Conservation (phyloP, 1,140 invertebrate species). For the Lepidotrigona ventralis region DNA sequence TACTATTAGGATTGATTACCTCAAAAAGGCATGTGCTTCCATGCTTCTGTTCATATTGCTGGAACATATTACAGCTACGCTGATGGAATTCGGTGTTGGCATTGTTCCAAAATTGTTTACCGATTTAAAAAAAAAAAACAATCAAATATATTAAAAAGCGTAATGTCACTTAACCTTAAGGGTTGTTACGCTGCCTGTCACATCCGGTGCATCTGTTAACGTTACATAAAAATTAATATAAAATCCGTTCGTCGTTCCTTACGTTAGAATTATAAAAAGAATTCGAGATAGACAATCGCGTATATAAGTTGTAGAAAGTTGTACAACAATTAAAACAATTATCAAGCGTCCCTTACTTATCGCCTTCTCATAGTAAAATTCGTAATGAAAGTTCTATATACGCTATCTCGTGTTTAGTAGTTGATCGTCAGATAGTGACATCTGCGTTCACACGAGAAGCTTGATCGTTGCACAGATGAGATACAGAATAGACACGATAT, state of each 20-base stretch:
- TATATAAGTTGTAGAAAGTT: background rate
- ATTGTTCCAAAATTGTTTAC: conserved; percentile 60
- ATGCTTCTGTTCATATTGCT: conserved; percentile 99
- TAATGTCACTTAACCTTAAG: conserved; percentile 41
- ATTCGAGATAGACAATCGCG: background rate
- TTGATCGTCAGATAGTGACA: background rate
- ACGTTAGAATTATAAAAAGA: background rate
- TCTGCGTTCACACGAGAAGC: background rate
- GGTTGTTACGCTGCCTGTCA: conserved; percentile 44
- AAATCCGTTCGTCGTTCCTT: background rate
- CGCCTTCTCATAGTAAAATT: conserved; percentile 21
- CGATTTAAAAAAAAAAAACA: conserved; percentile 23
- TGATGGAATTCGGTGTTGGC: conserved; percentile 82
- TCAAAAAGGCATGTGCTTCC: conserved; percentile 98
- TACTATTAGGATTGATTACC: conserved; percentile 72
- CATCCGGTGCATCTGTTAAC: conserved; percentile 37
- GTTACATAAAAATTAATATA: conserved; percentile 1
- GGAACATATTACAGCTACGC: conserved; percentile 97
- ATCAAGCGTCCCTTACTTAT: background rate
- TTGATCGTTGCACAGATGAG: background rate
- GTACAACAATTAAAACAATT: background rate
- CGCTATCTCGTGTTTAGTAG: background rate
- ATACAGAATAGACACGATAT: too few species aligned
- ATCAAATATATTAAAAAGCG: conserved; percentile 19
- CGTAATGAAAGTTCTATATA: background rate